Conservation (phyloP, 2,797 vertebrate species). For the Spea hammondii region DNA sequence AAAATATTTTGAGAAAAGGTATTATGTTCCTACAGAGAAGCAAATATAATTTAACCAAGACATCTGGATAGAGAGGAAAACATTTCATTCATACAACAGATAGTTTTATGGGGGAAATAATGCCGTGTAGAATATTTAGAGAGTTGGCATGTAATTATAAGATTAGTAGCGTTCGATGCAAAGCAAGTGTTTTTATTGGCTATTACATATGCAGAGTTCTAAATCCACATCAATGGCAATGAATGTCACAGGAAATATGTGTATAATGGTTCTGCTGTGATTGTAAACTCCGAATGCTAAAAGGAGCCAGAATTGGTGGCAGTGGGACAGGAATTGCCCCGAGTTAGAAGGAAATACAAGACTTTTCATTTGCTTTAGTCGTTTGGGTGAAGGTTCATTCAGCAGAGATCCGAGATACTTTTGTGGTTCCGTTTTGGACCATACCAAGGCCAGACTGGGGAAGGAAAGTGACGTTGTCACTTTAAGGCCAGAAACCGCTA, state of each 20-base stretch:
- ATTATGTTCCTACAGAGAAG: neutral
- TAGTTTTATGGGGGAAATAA: conserved; percentile 28
- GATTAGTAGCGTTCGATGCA: conserved; percentile 9
- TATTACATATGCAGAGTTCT: conserved; percentile 2
- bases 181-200: conserved; percentile 14
- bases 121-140: conserved; percentile 29
- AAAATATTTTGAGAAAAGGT: neutral
- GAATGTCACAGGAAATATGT: conserved; percentile 18
- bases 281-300: conserved; percentile 2
- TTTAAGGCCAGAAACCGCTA: no score
- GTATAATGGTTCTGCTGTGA: conserved; percentile 4
- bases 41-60: neutral
- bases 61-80: conserved; percentile 2
- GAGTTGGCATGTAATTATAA: conserved; percentile 36
- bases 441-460: no score
- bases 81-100: neutral
- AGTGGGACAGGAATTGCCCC: no score
- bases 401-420: no score
- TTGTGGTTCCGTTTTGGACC: no score
- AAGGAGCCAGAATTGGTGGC: neutral
- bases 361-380: no score
- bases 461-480: no score
- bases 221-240: conserved; percentile 37
- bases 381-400: no score
- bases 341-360: no score